Base-by-base conservation (phyloP, 1,140 invertebrate genomes). In the Drosophila virilis region DNA sequence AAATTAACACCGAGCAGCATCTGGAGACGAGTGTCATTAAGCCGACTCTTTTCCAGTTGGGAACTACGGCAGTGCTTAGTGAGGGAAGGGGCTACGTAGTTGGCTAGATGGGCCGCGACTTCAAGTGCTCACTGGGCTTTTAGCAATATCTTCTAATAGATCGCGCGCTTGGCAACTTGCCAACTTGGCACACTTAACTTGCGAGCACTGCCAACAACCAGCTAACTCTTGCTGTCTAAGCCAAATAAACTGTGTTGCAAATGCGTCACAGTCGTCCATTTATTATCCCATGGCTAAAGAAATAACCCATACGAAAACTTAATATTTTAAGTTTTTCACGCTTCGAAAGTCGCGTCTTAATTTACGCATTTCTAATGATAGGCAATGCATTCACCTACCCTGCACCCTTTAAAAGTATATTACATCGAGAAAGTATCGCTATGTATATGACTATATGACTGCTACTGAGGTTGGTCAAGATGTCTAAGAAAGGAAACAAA, bases 71-170 rank as follows among this genome's bases (percentile, higher is more conserved):
- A 40, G 43, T 6, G 6, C 48, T 17, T n/a, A 13, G 48, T 15
- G 35, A 0, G 9, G n/a, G 8, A 46, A 4, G n/a, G 46, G 33
- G 17, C 10, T 13, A 6, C 22, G 2, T 5, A 28, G 5, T 22
- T n/a, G 45, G 10, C 8, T 42, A 28, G 5, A 7, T 42, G 46
- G 7, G 10, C 28, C 22, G 35, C 17, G 7, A 13, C 13, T 37
- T 73, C 50, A 71, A 85, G 74, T 80, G 77, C 70, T 86, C 70
- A 70, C 64, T 82, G 78, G 75, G 78, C 81, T 85, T 88, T 85
- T 85, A 85, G 83, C 81, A 86, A 28, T 85, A 82, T 88, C 83
- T 85, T 71, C 81, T 72, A 86, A 82, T 82, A 88, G 81, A 85
- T 85, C 82, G 81, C 65, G 66, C 77, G 70, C 73, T 69, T 68